These are phyloP conservation scores for Eilema depressum DNA, from an alignment of 2,888 invertebrate species.

Conservation along the genomic window DNA sequence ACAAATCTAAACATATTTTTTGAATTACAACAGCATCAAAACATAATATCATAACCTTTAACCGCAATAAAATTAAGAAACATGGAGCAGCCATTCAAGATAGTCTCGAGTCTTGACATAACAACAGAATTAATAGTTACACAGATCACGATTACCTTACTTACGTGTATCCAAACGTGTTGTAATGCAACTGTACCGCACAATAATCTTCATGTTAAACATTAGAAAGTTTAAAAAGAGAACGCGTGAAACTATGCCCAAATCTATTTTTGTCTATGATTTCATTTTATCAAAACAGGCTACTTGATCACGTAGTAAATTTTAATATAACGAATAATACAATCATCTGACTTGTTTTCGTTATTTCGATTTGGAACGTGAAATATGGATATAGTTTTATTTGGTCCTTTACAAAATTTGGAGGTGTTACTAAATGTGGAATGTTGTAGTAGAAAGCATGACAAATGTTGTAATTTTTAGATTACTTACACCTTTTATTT, in stretches of 20 bases:
- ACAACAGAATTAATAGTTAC: constrained; percentile 61
- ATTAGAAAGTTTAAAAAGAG: constrained; percentile 69
- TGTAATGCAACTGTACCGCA: constrained; percentile 15
- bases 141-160: constrained; percentile 72
- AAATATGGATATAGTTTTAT: background rate
- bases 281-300: constrained; percentile 25
- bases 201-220: constrained; percentile 64
- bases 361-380: background rate
- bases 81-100: constrained; percentile 40
- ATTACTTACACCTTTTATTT: background rate
- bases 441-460: background rate
- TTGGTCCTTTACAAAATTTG: background rate
- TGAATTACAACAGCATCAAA: constrained; percentile 29
- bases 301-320: constrained; percentile 5
- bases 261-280: constrained; percentile 31
- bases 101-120: constrained; percentile 58
- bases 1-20: constrained; percentile 1
- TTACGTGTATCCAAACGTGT: constrained; percentile 52
- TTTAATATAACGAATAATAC: constrained; percentile 1
- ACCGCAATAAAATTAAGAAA: constrained; percentile 25
- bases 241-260: constrained; percentile 51
- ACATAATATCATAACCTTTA: constrained; percentile 37
- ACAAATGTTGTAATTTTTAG: background rate
- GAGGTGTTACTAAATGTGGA: background rate
- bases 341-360: background rate